phyloP scores from a whole-genome alignment of 2,113 vertebrate species.

The Chloebia gouldiae region DNA sequence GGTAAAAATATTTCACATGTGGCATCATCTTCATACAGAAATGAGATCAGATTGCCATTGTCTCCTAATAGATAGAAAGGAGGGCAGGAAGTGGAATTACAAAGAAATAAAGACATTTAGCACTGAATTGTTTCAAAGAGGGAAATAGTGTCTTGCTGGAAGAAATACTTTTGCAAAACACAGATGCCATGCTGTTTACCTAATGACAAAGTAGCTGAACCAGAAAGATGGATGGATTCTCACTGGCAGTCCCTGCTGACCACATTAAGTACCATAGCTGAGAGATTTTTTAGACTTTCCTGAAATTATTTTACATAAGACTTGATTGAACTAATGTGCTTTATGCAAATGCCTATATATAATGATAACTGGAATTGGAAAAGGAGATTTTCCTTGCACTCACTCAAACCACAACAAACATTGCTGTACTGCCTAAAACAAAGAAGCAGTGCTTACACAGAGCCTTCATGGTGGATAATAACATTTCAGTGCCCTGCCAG shows the following conservation, averaged over 20 bases:
- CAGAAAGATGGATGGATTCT: conserved; percentile 49
- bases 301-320: background rate
- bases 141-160: background rate
- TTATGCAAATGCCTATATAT: conserved; percentile 31
- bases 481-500: background rate
- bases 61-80: background rate
- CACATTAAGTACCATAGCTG: background rate
- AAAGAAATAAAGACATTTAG: background rate
- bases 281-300: conserved; percentile 23
- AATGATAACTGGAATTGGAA: conserved; percentile 5
- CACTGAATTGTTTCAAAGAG: background rate
- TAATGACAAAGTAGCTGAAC: conserved; percentile 55
- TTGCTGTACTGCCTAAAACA: background rate
- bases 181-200: conserved; percentile 38
- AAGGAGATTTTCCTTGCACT: background rate
- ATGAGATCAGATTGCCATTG: background rate
- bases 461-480: conserved; percentile 8
- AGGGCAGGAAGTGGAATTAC: background rate
- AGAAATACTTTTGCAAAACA: conserved; percentile 13
- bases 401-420: background rate
- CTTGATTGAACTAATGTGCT: conserved; percentile 9
- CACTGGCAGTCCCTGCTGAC: conserved; percentile 31
- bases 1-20: background rate
- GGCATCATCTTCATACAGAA: background rate
- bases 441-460: background rate